phyloP scores from a whole-genome alignment of 2,888 invertebrate genomes.

The Hypomecis atomaria region DNA sequence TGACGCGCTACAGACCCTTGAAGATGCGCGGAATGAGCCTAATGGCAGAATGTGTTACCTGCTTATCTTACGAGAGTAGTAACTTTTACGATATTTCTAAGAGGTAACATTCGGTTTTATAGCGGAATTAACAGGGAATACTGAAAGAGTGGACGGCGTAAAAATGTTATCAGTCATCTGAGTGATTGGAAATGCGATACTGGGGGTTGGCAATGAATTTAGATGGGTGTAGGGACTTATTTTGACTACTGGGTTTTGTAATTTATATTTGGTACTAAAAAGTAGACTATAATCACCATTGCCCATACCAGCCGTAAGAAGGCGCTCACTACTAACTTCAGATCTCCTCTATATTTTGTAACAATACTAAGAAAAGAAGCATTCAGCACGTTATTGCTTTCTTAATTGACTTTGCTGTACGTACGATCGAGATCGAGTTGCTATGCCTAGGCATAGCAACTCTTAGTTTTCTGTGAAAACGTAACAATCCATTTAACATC shows the following conservation, averaged over 20 bases:
- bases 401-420: no score
- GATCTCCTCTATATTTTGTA: no score
- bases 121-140: constrained; percentile 38
- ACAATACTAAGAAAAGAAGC: no score
- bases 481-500: no score
- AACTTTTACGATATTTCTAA: constrained; percentile 54
- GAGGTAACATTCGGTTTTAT: constrained; percentile 50
- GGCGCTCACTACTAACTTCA: no score
- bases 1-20: constrained; percentile 54
- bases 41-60: constrained; percentile 54
- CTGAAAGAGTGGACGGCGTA: constrained; percentile 27
- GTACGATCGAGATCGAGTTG: no score
- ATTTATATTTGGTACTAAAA: no score
- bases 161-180: constrained; percentile 21
- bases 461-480: no score
- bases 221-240: background rate
- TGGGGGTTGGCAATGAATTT: constrained; percentile 3
- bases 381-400: no score
- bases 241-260: background rate
- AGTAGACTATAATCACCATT: no score
- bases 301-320: no score
- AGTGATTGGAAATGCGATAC: constrained; percentile 20
- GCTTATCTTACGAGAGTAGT: constrained; percentile 55
- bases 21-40: constrained; percentile 53
- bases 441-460: no score